Evolutionary conservation across 2,113 vertebrate genomes (phyloP).

Genomic region (Labrus mixtus): DNA sequence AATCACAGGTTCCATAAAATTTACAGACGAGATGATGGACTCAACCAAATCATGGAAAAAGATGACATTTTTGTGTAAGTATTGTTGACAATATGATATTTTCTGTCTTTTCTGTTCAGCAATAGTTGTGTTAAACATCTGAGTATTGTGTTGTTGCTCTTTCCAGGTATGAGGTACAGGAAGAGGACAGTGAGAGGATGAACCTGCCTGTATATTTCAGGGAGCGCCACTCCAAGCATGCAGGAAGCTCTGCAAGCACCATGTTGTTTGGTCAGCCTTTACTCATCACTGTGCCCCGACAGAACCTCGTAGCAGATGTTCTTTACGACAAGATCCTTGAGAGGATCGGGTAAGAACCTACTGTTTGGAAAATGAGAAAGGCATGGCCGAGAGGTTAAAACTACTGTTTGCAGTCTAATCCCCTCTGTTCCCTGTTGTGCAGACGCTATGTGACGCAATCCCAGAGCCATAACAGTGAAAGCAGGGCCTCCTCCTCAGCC

Average conservation of each 20-base stretch:
- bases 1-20: constrained; percentile 98
- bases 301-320: constrained; percentile 89
- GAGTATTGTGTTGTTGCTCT: constrained; percentile 4
- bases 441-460: constrained; percentile 92
- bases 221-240: constrained; percentile 89
- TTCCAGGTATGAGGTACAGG: constrained; percentile 90
- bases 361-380: not conserved
- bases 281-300: constrained; percentile 89
- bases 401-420: not conserved
- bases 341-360: constrained; percentile 89
- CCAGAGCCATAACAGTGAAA: constrained; percentile 79
- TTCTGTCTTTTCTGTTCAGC: not conserved
- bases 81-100: not conserved
- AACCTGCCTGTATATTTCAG: constrained; percentile 94
- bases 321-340: constrained; percentile 90
- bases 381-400: not conserved
- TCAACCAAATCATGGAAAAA: constrained; percentile 95
- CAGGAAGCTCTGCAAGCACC: constrained; percentile 85
- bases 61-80: constrained; percentile 98
- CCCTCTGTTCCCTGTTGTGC: constrained; percentile 37
- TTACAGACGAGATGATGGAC: constrained; percentile 93
- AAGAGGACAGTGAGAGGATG: constrained; percentile 83
- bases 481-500: constrained; percentile 76
- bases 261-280: constrained; percentile 95
- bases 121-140: not conserved